Evolutionary conservation across 1,140 invertebrate species (phyloP), one percentile per base, ranked within the genome.

Genomic region (Leguminivora glycinivorella): DNA sequence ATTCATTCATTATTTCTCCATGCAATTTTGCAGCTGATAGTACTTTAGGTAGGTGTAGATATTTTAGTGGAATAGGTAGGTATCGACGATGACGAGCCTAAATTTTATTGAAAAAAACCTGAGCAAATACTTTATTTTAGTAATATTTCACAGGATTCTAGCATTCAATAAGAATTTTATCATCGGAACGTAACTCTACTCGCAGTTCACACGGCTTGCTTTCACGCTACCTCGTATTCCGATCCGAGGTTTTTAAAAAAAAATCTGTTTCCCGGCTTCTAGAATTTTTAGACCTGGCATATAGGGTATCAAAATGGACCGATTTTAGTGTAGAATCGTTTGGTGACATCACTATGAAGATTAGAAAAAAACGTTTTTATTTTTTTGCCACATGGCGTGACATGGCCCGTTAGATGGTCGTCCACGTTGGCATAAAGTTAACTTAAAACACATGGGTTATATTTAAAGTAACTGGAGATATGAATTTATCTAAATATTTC

Each of bases 251-350:
- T 40, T 66, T 38, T 67, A 31, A 14, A 26, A 31, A 67, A 66
- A 67, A 38, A 38, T 67, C 63, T 31, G 4, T 67, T 67, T 67
- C 12, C 6, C 22, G 5, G 63, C 14, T 67, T 34, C 7, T 67
- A 29, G 1, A 1, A 26, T 26, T 26, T 60, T 60, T 26, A 5
- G 14, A 14, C 56, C 24, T 26, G 56, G 56, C 56, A 29, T 60
- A 60, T 60, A 60, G 56, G 24, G 56, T 60, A 14, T 60, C 56
- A 60, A 60, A 60, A 29, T 29, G 9, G 12, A 26, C 24, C 25
- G 14, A 1, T 26, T 60, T n/a, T 26, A 14, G 56, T 26, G 56
- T 26, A 60, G 12, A 60, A 60, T 60, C 26, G 58, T 17, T 63
- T 63, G 25, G 26, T 17, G 17, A 12, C 58, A 31, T 63, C 58